Conservation (phyloP, 2,888 invertebrate genomes). For the Hyppa rectilinea region DNA sequence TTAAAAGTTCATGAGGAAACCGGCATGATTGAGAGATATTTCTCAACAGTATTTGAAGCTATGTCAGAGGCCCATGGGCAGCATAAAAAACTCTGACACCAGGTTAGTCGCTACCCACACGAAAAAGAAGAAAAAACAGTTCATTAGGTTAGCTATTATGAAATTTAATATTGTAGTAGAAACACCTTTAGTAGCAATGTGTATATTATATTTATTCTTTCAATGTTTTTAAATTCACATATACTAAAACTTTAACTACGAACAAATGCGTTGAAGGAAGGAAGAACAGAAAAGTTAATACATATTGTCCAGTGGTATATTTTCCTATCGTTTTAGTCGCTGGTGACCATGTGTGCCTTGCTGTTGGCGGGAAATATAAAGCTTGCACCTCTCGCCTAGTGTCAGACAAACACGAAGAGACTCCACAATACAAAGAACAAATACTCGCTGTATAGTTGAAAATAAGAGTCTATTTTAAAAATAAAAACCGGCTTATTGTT, state of each 20-base stretch:
- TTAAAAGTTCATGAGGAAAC: neutral
- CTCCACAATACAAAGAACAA: constrained; percentile 46
- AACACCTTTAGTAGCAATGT: neutral
- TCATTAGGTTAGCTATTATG: neutral
- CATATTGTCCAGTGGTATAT: constrained; percentile 61
- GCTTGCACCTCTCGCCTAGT: constrained; percentile 52
- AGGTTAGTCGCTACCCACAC: too few relatives aligned
- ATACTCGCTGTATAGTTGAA: constrained; percentile 21
- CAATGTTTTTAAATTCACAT: constrained; percentile 6
- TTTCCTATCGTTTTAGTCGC: constrained; percentile 61
- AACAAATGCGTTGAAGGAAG: constrained; percentile 35
- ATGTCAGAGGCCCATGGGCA: too few relatives aligned
- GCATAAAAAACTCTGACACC: too few relatives aligned
- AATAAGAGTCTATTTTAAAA: neutral
- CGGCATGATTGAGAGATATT: too few relatives aligned
- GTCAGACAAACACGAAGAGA: constrained; percentile 51
- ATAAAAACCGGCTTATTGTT: too few relatives aligned
- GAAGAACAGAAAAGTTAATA: too few relatives aligned
- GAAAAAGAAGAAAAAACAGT: too few relatives aligned
- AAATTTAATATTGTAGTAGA: neutral
- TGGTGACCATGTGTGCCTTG: constrained; percentile 50
- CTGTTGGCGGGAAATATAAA: constrained; percentile 55
- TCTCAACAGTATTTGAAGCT: too few relatives aligned
- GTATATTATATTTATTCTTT: neutral
- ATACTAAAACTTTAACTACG: constrained; percentile 9